Base-by-base conservation (phyloP, 2,888 invertebrate species). In the Pterostichus niger region DNA sequence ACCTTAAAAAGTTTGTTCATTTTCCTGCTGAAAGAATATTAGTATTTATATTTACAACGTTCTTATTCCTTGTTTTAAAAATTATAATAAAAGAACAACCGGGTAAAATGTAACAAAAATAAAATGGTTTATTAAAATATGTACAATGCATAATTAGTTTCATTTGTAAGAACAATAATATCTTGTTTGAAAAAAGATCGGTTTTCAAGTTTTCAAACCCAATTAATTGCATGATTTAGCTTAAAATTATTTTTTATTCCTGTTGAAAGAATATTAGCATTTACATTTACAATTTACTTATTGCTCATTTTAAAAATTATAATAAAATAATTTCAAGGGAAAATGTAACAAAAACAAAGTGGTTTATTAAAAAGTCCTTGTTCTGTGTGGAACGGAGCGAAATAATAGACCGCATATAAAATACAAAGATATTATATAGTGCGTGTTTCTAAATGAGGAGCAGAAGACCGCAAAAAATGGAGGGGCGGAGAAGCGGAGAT, bases 391-490 rank as follows among this genome's bases (percentile, higher is more conserved):
- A 52, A 75, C 49, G 49, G 24, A 46, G 49, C 13, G 52, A n/a
- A 49, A 54, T 73, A 64, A 54, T 44, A 84, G 68, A 33, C 33
- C 17, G 49, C 49, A n/a, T 49, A 49, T 49, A 49, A 49, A n/a
- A 49, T 49, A 49, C 11, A 13, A 49, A 7, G 49, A 49, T 49
- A 49, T 49, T 49, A 49, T 49, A 7, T 7, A 49, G 49, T 49
- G 49, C 49, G 49, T 49, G 49, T 13, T 4, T 13, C 13, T 13
- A 13, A 49, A n/a, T n/a, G 44, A 49, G 5, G 49, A 11, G 11
- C 11, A 49, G 49, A 49, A 49, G 49, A 49, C 49, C 49, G 13
- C 49, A 49, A 56, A 31, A 61, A 61, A 61, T 2, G 2, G 33
- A 1, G 6, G 6, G 11, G 10, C 9, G 56, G 15, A 56, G 10